Base-by-base conservation (phyloP, 2,797 vertebrate species). In the Gallirallus australis region DNA sequence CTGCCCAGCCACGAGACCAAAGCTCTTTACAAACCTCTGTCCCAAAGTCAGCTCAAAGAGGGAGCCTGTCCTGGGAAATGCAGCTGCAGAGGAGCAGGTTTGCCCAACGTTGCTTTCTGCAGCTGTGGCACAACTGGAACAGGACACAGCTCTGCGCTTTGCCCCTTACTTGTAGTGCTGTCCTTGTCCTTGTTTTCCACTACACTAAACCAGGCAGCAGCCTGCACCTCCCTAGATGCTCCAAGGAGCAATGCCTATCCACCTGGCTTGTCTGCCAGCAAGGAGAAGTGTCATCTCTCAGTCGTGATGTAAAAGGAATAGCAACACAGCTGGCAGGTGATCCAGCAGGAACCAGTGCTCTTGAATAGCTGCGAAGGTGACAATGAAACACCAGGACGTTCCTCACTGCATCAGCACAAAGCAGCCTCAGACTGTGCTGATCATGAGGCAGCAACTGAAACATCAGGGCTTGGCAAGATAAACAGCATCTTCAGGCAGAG, bases 191-290 rank as follows among this genome's bases (percentile, higher is more conserved):
- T 81, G 42, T 64, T 42, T 89, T 85, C n/a, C 45, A 47, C 63
- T 60, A 28, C 0, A 4, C 53, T 61, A 65, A 85, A 42, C 5
- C 20, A 50, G 40, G 60, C 23, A 57, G 68, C 15, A 73, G 64
- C n/a, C 68, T 37, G 37, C 0, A 0, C 39, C 60, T 91, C 77
- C 47, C 52, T 42, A 70, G 70, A 23, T 42, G 60, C 87, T 89
- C 89, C 30, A 63, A 80, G 35, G 86, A 90, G 82, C 48, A 69
- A 37, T 47, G 78, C 90, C 91, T 71, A 82, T 78, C 91, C 92
- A 95, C 81, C 93, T 92, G 96, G 86, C 90, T 86, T 14, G 80
- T 93, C 91, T 94, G 93, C 94, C 91, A 94, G 94, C 93, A 83
- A 82, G 85, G 73, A 96, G 77, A 94, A 64, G 73, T 80, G 85